These are phyloP conservation scores for Caenorhabditis angaria DNA, from an alignment of 2,888 invertebrate species.

Conservation along the genomic window DNA sequence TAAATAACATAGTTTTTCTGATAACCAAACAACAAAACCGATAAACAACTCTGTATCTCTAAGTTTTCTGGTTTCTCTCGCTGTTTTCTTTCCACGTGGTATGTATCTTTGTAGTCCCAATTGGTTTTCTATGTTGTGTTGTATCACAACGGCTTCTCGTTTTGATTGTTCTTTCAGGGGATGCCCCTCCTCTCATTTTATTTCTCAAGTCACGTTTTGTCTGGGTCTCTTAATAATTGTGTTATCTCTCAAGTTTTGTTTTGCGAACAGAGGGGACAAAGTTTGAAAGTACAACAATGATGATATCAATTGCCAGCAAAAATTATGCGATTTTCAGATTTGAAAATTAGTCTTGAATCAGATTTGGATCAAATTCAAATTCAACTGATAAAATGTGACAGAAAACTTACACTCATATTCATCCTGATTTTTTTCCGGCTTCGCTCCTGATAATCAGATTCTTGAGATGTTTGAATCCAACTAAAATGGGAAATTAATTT, in stretches of 20 bases:
- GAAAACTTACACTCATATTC: no score
- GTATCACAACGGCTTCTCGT: not conserved
- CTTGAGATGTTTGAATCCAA: no score
- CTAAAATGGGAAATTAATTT: no score
- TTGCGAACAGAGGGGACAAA: not conserved
- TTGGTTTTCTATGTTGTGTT: not conserved
- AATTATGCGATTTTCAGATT: no score
- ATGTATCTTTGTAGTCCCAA: not conserved
- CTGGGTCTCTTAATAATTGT: not conserved
- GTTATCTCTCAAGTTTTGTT: not conserved
- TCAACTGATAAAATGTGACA: no score
- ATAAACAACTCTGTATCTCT: no score
- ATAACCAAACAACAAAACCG: no score
- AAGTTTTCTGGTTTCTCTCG: no score
- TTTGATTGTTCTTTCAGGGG: slow-evolving; percentile 6
- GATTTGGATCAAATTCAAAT: no score
- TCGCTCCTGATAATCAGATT: no score
- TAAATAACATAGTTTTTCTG: not conserved
- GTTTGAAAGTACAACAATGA: not conserved
- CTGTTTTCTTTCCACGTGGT: not conserved
- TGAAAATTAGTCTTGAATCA: no score
- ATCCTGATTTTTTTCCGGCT: no score
- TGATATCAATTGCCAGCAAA: not conserved
- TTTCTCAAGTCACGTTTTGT: not conserved
- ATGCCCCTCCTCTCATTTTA: not conserved